Evolutionary conservation across 2,888 invertebrate genomes (phyloP).

Genomic region (Melitaea athalia): DNA sequence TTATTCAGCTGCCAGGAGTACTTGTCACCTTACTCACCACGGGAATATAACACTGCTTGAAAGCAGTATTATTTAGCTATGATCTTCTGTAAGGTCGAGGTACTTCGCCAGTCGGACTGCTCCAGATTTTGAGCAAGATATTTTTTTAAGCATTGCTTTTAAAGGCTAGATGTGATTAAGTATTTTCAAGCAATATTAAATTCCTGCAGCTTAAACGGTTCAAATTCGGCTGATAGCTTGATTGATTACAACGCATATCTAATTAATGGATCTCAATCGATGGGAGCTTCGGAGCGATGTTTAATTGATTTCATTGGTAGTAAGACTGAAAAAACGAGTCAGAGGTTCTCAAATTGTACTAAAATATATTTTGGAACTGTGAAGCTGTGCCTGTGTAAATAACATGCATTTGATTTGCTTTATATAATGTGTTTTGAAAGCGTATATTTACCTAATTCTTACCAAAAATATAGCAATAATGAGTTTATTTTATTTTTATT

Average conservation of each 20-base stretch:
- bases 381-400: too few species aligned
- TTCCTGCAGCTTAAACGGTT: slow-evolving; percentile 19
- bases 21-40: too few species aligned
- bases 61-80: too few species aligned
- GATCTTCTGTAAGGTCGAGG: too few species aligned
- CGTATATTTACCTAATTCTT: background rate
- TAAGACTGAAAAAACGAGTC: slow-evolving; percentile 50
- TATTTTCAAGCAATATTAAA: background rate
- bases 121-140: too few species aligned
- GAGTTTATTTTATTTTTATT: too few species aligned
- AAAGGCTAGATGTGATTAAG: background rate
- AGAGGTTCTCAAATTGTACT: slow-evolving; percentile 58
- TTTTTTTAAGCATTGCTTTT: background rate
- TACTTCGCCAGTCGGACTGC: too few species aligned
- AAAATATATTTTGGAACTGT: too few species aligned
- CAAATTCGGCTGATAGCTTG: slow-evolving; percentile 48
- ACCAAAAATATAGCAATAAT: background rate
- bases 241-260: slow-evolving; percentile 65
- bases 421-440: background rate
- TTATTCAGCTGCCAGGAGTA: too few species aligned
- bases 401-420: background rate
- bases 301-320: slow-evolving; percentile 74
- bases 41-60: too few species aligned
- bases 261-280: slow-evolving; percentile 64
- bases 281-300: slow-evolving; percentile 61